Conservation (phyloP, 64 coral and sea anemone species). For the Pachyseris speciosa region DNA sequence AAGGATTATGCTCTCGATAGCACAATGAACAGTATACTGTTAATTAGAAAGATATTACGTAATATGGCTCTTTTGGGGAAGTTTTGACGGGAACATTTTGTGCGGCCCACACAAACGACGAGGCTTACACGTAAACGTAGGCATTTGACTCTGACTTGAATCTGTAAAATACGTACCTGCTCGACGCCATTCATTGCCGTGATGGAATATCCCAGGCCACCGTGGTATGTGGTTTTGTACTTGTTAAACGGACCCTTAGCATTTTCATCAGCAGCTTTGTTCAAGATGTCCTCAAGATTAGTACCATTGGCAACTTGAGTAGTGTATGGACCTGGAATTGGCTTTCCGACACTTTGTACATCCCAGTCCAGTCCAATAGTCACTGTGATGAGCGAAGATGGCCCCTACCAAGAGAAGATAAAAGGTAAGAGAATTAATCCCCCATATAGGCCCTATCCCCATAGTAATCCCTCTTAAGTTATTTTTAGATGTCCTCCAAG, state of each 20-base stretch:
- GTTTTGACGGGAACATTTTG: no score
- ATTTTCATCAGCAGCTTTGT: conserved; percentile 9
- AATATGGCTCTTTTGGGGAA: no score
- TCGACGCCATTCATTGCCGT: not conserved
- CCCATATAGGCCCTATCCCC: no score
- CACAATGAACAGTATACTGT: no score
- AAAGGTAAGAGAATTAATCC: not conserved
- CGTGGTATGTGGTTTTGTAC: not conserved
- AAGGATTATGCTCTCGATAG: no score
- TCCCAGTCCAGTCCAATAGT: conserved; percentile 13
- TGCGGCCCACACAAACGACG: no score
- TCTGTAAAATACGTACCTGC: not conserved
- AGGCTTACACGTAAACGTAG: no score
- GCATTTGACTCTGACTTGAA: no score
- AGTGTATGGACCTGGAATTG: not conserved
- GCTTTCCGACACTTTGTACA: not conserved
- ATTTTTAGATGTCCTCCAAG: no score
- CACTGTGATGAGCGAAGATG: not conserved
- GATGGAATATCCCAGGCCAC: not conserved
- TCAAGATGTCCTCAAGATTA: not conserved
- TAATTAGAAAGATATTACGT: no score
- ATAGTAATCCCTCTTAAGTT: no score
- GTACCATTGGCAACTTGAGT: not conserved
- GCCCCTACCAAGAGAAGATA: not conserved
- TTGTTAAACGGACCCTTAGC: not conserved